These are phyloP conservation scores for Burhinus bistriatus DNA, from an alignment of 2,113 vertebrate genomes.

Conservation along the genomic window DNA sequence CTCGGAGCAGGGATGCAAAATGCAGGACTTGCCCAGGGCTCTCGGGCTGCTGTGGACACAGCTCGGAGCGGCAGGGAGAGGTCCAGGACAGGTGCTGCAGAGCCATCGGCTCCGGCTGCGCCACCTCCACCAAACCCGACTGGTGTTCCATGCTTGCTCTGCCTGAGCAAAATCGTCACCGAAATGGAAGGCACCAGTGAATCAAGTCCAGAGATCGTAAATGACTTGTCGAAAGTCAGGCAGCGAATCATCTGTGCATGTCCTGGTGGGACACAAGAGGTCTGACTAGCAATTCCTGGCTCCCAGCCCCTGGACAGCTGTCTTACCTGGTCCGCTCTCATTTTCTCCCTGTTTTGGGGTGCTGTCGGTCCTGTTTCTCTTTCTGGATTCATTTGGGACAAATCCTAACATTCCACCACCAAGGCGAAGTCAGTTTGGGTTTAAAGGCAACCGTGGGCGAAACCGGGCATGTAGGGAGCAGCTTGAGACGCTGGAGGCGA, in stretches of 20 bases:
- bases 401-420: background rate
- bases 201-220: background rate
- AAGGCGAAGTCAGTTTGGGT: background rate
- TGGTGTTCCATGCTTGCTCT: accelerated
- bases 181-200: background rate
- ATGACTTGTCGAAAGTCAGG: background rate
- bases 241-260: background rate
- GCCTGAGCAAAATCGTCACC: background rate
- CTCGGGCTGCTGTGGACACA: background rate
- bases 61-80: background rate
- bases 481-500: background rate
- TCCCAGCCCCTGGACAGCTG: background rate
- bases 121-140: background rate
- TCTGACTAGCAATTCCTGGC: background rate
- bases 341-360: background rate
- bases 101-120: background rate
- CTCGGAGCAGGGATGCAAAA: background rate
- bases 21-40: background rate
- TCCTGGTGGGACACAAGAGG: background rate
- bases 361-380: background rate
- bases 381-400: background rate
- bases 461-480: conserved; percentile 51
- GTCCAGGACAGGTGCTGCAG: background rate
- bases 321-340: background rate
- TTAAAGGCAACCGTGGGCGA: conserved; percentile 54